Percentiles rank a stretch among this genome's conserved stretches.
phyloP scores from a whole-genome alignment of 64 coral and sea anemone species.

The Stichodactyla mertensii region DNA sequence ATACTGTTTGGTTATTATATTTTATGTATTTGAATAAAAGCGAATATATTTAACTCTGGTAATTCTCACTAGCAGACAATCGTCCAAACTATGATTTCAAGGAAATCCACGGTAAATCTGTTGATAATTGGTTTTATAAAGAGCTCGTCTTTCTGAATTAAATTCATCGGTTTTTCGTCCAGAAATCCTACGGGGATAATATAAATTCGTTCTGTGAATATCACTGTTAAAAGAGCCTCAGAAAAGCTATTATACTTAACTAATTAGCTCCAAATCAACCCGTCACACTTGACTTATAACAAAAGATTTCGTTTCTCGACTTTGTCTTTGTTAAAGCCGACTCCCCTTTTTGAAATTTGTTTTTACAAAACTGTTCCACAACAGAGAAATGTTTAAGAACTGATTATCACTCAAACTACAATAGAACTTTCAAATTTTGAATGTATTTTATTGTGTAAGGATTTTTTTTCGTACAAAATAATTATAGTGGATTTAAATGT shows the following conservation, averaged over 20 bases:
- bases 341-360: background rate
- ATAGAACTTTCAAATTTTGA: background rate
- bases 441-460: background rate
- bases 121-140: background rate
- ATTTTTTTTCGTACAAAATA: background rate
- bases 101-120: background rate
- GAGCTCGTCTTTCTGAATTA: background rate
- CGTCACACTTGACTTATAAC: background rate
- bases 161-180: background rate
- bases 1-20: background rate
- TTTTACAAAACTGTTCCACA: background rate
- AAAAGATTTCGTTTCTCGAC: background rate
- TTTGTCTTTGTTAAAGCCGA: background rate
- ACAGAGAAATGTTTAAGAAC: background rate
- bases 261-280: conserved; percentile 8
- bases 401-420: background rate
- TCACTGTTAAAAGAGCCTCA: background rate
- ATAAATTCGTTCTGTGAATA: background rate
- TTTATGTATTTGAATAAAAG: background rate
- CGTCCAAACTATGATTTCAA: conserved; percentile 14
- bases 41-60: background rate
- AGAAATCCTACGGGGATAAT: background rate
- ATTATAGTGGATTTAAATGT: background rate
- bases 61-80: background rate
- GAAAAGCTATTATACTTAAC: background rate